Conservation (phyloP, 1,140 invertebrate genomes). For the Aphelenchoides besseyi region DNA sequence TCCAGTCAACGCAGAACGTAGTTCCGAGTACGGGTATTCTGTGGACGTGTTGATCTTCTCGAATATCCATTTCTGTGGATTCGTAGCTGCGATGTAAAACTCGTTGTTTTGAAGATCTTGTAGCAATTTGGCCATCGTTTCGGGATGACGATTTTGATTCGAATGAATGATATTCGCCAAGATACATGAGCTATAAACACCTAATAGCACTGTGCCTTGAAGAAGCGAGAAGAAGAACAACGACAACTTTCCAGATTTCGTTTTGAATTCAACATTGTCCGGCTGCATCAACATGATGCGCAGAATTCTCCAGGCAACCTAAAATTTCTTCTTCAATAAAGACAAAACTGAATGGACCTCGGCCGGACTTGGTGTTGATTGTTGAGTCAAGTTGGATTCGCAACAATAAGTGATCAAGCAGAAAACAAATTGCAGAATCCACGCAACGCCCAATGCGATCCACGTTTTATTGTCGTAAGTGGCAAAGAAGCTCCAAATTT, state of each 20-base stretch:
- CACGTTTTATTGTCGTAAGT: not conserved
- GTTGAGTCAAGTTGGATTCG: not conserved
- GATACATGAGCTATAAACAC: not conserved
- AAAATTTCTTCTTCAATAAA: not conserved
- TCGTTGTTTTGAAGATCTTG: not conserved
- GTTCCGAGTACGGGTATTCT: not conserved
- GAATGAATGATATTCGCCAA: slow-evolving; percentile 9
- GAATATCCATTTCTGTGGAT: slow-evolving; percentile 11
- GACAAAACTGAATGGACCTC: not conserved
- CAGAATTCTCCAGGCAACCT: not conserved
- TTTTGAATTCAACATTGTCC: not conserved
- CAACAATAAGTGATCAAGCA: not conserved
- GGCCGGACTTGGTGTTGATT: not conserved
- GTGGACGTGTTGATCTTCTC: slow-evolving; percentile 1
- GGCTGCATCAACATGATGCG: not conserved
- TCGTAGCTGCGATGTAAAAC: not conserved
- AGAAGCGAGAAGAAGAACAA: slow-evolving; percentile 12
- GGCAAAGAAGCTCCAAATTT: not conserved
- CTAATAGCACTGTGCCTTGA: not conserved
- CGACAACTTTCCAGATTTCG: slow-evolving; percentile 10
- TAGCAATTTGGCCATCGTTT: not conserved
- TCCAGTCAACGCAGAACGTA: not conserved
- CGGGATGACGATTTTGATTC: not conserved
- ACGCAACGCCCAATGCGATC: not conserved
- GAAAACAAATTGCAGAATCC: not conserved